phyloP scores from a whole-genome alignment of 2,888 invertebrate genomes.

The Callyntrura guangdongensis region DNA sequence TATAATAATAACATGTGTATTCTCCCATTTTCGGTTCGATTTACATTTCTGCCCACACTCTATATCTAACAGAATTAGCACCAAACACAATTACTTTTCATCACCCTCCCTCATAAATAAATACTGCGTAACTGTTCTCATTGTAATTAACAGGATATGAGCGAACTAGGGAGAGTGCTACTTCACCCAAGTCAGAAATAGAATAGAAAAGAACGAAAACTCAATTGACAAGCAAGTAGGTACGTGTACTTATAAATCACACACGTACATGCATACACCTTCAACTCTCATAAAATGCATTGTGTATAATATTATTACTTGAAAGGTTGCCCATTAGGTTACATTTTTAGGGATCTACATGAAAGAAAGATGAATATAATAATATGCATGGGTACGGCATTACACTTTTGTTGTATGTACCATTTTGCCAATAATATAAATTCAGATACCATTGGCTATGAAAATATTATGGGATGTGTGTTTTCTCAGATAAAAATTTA shows the following conservation, averaged over 20 bases:
- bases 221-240: too few species aligned
- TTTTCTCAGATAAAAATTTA: constrained; percentile 18
- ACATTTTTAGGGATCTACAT: too few species aligned
- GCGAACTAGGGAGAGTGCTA: neutral
- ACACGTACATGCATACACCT: too few species aligned
- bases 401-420: too few species aligned
- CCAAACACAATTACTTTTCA: constrained; percentile 31
- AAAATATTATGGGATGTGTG: neutral
- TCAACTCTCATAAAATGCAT: too few species aligned
- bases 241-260: too few species aligned
- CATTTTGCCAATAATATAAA: too few species aligned
- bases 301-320: too few species aligned
- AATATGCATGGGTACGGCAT: too few species aligned
- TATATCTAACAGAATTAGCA: neutral
- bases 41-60: neutral
- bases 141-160: constrained; percentile 31
- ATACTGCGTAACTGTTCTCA: constrained; percentile 4
- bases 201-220: neutral
- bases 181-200: neutral
- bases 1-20: neutral
- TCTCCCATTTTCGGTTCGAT: neutral
- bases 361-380: too few species aligned
- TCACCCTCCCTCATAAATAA: constrained; percentile 49
- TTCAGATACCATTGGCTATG: too few species aligned
- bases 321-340: too few species aligned